Base-by-base conservation (phyloP, 2,888 invertebrate genomes). In the Cryptocephalus moraei region DNA sequence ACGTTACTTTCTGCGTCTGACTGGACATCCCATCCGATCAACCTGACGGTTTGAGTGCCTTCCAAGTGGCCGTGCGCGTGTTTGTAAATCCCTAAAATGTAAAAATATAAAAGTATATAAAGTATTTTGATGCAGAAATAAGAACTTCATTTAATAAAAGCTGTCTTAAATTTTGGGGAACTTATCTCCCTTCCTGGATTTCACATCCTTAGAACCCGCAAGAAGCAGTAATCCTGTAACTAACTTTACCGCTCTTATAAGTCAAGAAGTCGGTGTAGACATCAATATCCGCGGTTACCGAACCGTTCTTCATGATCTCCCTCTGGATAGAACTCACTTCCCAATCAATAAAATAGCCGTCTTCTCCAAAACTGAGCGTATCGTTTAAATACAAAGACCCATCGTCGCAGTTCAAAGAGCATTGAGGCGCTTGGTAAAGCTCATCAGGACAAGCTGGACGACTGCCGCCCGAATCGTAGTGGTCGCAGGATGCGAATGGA, bases 191-290 rank as follows among this genome's bases (percentile, higher is more conserved):
- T n/a, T n/a, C n/a, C 22, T 22, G 22, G 6, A 22, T 22, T 22
- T 22, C 22, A 22, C 2, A 22, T 6, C 6, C 2, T 22, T 22
- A 6, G 2, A 22, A 22, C 22, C 22, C 6, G 22, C 22, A 22
- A n/a, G n/a, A n/a, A n/a, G n/a, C n/a, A n/a, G n/a, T n/a, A n/a
- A n/a, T n/a, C n/a, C n/a, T n/a, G n/a, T n/a, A n/a, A n/a, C n/a
- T n/a, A n/a, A 74, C n/a, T n/a, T n/a, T n/a, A n/a, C 89, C 90
- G 52, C 76, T 77, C 71, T 87, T 89, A 74, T 91, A 91, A 39
- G 73, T 69, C 3, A 85, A 75, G 64, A 92, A 81, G 71, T 91
- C 91, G 32, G 81, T 77, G 59, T 85, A 91, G 1, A 91, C 91
- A 0, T 81, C 82, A 62, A 90, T 89, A 1, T 86, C 85, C 1